Evolutionary conservation across 2,797 vertebrate genomes (phyloP).

Genomic region (Corythornis leucogaster): DNA sequence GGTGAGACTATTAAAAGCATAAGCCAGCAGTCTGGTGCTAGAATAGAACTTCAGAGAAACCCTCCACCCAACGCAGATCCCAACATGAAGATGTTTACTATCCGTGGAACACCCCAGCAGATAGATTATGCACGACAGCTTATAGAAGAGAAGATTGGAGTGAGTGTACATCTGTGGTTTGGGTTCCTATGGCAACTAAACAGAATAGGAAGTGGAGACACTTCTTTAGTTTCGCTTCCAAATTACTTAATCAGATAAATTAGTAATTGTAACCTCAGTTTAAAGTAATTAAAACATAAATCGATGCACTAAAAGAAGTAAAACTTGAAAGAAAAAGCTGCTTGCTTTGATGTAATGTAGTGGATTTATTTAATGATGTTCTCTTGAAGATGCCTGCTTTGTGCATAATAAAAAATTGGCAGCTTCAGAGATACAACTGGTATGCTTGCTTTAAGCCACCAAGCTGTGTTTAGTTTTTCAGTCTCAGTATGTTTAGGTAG

Average conservation of each 20-base stretch:
- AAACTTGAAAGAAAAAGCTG: background rate
- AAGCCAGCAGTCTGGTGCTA: slow-evolving; percentile 97
- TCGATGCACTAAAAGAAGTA: background rate
- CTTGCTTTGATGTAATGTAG: rapidly evolving
- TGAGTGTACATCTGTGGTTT: slow-evolving; percentile 71
- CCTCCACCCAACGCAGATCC: slow-evolving; percentile 97
- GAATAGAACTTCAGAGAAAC: slow-evolving; percentile 97
- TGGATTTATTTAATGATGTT: background rate
- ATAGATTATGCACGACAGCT: slow-evolving; percentile 98
- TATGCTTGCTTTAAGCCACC: background rate
- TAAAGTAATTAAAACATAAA: background rate
- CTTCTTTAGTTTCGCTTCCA: background rate
- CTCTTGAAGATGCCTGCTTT: background rate
- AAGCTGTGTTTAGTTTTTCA: background rate
- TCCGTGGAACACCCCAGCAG: slow-evolving; percentile 96
- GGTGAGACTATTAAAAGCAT: slow-evolving; percentile 99
- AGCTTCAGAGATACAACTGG: background rate
- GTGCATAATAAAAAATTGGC: background rate
- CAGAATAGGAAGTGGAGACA: background rate
- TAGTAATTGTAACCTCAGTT: background rate
- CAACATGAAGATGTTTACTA: slow-evolving; percentile 98
- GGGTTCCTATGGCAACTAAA: background rate
- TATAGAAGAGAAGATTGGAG: slow-evolving; percentile 98
- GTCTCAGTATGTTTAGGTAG: background rate
- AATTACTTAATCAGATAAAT: background rate